phyloP scores from a whole-genome alignment of 2,797 vertebrate genomes.

The Saxicola maurus region DNA sequence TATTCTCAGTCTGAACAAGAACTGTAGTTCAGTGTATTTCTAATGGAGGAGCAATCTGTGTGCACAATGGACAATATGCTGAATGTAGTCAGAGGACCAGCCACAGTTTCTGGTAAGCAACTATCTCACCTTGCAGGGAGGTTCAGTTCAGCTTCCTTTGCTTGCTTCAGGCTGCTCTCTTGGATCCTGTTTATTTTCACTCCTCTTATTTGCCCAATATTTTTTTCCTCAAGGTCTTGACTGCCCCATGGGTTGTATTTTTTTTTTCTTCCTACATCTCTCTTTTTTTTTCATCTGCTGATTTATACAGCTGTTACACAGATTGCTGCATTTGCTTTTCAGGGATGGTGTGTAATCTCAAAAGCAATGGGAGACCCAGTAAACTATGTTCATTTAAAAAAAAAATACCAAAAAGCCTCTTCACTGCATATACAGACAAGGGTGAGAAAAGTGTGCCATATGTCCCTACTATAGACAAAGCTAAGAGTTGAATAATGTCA shows the following conservation, averaged over 20 bases:
- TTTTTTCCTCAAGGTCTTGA: neutral
- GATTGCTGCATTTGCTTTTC: neutral
- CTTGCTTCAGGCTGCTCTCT: neutral
- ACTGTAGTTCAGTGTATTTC: neutral
- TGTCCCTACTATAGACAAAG: neutral
- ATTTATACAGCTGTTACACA: neutral
- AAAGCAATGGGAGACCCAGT: neutral
- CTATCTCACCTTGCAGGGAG: neutral
- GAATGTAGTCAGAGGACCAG: neutral
- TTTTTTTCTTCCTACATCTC: neutral
- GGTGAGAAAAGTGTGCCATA: neutral
- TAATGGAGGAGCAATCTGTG: neutral
- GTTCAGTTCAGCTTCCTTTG: neutral
- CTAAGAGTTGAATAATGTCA: neutral
- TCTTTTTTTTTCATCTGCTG: neutral
- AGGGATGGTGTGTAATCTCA: neutral
- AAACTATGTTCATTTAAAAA: neutral
- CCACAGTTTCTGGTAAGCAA: neutral
- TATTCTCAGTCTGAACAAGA: neutral
- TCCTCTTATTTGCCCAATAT: neutral
- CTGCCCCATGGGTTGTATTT: rapidly evolving
- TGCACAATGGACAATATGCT: neutral
- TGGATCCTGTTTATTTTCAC: neutral
- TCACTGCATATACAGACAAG: neutral
- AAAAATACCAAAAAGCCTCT: rapidly evolving